Evolutionary conservation across 2,113 vertebrate genomes (phyloP).

Genomic region (Lophochroa leadbeateri): DNA sequence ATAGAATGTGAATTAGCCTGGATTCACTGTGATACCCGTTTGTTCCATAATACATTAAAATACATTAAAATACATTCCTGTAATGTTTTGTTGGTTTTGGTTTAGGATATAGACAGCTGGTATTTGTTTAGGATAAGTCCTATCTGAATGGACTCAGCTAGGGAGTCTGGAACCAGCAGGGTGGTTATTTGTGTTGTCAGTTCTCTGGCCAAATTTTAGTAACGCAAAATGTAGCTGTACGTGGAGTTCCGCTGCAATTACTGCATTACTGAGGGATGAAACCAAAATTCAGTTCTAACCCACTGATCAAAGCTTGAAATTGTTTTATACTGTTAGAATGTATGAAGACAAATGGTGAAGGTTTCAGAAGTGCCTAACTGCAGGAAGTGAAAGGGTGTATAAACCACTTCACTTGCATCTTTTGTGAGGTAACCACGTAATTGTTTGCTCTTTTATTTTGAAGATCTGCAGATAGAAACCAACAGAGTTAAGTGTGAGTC

Average conservation of each 20-base stretch:
- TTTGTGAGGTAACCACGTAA: neutral
- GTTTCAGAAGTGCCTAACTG: neutral
- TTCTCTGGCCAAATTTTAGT: neutral
- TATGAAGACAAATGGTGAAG: neutral
- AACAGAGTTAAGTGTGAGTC: neutral
- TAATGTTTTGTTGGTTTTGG: neutral
- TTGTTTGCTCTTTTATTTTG: neutral
- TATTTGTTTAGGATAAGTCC: neutral
- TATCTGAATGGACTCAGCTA: neutral
- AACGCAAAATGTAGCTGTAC: neutral
- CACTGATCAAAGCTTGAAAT: neutral
- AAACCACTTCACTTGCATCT: neutral
- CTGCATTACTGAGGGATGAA: neutral
- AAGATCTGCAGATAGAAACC: neutral
- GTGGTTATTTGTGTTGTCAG: neutral
- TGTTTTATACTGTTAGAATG: neutral
- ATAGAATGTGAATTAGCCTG: neutral
- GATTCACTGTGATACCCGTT: neutral
- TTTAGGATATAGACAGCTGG: neutral
- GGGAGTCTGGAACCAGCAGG: neutral
- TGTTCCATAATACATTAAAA: neutral
- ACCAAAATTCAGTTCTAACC: neutral
- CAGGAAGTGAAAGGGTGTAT: neutral
- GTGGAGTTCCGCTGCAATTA: neutral
- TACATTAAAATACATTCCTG: neutral